A percentile compares a stretch with the other conserved stretches of the same genome.
phyloP scores from a whole-genome alignment of 2,888 invertebrate species.

The Ypsolopha sequella region DNA sequence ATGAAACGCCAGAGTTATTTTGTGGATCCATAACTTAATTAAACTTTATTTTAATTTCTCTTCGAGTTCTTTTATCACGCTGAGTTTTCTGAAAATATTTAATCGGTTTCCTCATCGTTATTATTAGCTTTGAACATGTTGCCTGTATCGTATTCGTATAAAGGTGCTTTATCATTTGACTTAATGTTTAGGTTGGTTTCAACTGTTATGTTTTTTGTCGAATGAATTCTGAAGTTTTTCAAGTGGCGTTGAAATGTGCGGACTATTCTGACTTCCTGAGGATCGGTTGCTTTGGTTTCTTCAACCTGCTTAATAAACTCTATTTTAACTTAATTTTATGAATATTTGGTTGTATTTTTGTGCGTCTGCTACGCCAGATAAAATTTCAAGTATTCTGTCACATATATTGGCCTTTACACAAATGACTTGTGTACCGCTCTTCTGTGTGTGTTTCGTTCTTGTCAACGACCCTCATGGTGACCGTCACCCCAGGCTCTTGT shows the following conservation, averaged over 20 bases:
- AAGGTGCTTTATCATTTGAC: neutral
- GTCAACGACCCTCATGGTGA: too few species aligned
- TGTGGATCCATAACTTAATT: too few species aligned
- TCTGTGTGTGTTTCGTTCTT: too few species aligned
- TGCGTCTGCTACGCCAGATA: constrained; percentile 22
- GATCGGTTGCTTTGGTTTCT: too few species aligned
- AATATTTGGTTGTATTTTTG: neutral
- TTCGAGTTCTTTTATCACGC: too few species aligned
- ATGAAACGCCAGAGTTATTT: too few species aligned
- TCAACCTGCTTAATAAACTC: neutral
- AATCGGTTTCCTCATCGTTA: neutral
- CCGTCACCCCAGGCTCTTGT: too few species aligned
- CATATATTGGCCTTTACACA: constrained; percentile 18
- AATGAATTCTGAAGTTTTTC: constrained; percentile 22
- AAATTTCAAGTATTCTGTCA: constrained; percentile 28
- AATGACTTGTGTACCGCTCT: too few species aligned
- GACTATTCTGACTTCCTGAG: constrained; percentile 16
- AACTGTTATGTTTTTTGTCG: constrained; percentile 14
- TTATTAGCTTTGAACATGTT: neutral
- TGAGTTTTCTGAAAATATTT: too few species aligned
- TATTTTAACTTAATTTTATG: neutral
- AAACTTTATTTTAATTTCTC: too few species aligned
- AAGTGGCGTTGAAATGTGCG: constrained; percentile 30
- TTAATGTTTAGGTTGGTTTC: constrained; percentile 4
- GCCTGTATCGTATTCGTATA: neutral